A percentile compares a stretch with the other conserved stretches of the same genome.
Evolutionary conservation across 2,113 vertebrate species (phyloP).

Genomic region (Zootoca vivipara): DNA sequence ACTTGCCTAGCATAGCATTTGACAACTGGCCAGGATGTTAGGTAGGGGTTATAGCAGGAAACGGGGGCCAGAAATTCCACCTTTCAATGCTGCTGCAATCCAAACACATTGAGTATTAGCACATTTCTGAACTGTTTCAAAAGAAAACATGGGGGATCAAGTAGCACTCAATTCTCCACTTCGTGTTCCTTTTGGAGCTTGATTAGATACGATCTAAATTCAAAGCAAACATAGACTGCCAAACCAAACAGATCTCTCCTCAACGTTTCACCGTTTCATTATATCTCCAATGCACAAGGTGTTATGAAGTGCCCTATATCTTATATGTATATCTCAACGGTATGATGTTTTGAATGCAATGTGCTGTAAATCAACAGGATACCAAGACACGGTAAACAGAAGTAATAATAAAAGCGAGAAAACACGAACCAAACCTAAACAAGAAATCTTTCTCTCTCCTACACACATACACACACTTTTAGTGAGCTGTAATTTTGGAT

Average conservation of each 20-base stretch:
- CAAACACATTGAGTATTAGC: conserved; percentile 6
- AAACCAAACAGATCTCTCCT: conserved; percentile 35
- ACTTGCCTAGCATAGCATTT: neutral
- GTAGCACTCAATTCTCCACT: conserved; percentile 13
- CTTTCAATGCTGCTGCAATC: neutral
- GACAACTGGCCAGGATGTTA: neutral
- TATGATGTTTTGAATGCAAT: neutral
- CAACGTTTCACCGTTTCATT: conserved; percentile 21
- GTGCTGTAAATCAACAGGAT: neutral
- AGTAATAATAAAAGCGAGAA: neutral
- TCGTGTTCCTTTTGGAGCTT: conserved; percentile 35
- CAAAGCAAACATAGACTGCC: neutral
- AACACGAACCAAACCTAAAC: neutral
- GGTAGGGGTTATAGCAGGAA: neutral
- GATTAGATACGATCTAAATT: conserved; percentile 28
- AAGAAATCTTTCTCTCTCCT: neutral
- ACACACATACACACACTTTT: neutral
- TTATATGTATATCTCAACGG: neutral
- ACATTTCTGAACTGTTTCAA: conserved; percentile 31
- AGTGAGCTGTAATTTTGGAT: neutral
- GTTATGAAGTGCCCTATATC: neutral
- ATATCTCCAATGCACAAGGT: neutral
- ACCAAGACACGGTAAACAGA: neutral
- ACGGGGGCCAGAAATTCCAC: neutral
- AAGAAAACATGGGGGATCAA: conserved; percentile 15